Base-by-base conservation (phyloP, 2,888 invertebrate genomes). In the Cabera pusaria region DNA sequence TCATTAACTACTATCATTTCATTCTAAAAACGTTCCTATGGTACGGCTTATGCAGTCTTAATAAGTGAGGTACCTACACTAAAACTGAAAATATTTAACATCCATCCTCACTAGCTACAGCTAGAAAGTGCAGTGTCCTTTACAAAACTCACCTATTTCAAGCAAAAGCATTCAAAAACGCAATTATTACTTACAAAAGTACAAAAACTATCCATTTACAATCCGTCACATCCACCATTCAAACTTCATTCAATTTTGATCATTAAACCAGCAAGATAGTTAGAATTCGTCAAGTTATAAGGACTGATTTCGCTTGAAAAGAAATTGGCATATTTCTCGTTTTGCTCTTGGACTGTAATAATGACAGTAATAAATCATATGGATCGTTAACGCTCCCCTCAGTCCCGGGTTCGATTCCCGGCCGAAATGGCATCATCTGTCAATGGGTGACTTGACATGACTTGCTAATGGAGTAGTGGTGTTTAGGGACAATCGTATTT, bases 301-400 rank as follows among this genome's bases (percentile, higher is more conserved):
- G 44, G 41, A 10, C 38, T 27, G 43, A 21, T 44, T 18, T 52
- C 16, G 23, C 8, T 2, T 37, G 41, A 26, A 27, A 6, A 9
- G 5, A 16, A 43, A 48, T 49, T 44, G 67, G 64, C 64, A 75
- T 80, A 73, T 72, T 73, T 74, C 60, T 45, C 73, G 51, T 77
- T 78, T 64, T 56, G 48, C 49, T 64, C 56, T 59, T 56, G 56
- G 53, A 49, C 54, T 56, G 58, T 59, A 67, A 69, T 84, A 87
- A 88, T 87, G 88, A 86, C 78, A 84, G 85, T 85, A 85, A 88
- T 88, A 87, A 86, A 88, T 88, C 88, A 88, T 86, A 87, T 69
- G 86, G 84, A 78, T 88, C 88, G 85, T 88, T 88, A 88, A 79
- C 72, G 77, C 72, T 80, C 85, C 86, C 83, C 77, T 14, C 62